These are phyloP conservation scores for Phoenicopterus ruber DNA, from an alignment of 2,113 vertebrate species.

Conservation along the genomic window DNA sequence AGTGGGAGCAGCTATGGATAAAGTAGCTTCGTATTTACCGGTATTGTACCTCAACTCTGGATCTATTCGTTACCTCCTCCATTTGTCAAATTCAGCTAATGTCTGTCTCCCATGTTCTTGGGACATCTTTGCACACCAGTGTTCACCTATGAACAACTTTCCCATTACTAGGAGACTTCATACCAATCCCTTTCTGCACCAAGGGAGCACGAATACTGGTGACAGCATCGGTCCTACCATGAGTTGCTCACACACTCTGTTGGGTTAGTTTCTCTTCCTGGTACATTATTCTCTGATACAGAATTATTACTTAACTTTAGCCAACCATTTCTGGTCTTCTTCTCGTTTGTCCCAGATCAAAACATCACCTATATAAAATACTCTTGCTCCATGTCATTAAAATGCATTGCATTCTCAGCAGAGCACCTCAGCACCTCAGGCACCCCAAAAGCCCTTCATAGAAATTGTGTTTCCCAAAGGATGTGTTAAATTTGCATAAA, in stretches of 20 bases:
- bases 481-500: neutral
- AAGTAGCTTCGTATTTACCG: neutral
- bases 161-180: neutral
- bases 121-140: neutral
- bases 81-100: neutral
- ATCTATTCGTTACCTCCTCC: neutral
- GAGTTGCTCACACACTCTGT: neutral
- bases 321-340: neutral
- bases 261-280: neutral
- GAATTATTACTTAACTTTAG: neutral
- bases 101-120: neutral
- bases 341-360: neutral
- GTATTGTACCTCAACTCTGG: neutral
- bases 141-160: neutral
- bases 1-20: neutral
- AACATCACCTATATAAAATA: neutral
- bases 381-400: neutral
- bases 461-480: neutral
- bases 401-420: neutral
- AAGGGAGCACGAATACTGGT: neutral
- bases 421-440: neutral
- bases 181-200: neutral
- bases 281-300: accelerated
- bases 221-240: accelerated
- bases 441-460: neutral